Evolutionary conservation across 2,888 invertebrate species (phyloP).

Genomic region (Oscheius onirici): DNA sequence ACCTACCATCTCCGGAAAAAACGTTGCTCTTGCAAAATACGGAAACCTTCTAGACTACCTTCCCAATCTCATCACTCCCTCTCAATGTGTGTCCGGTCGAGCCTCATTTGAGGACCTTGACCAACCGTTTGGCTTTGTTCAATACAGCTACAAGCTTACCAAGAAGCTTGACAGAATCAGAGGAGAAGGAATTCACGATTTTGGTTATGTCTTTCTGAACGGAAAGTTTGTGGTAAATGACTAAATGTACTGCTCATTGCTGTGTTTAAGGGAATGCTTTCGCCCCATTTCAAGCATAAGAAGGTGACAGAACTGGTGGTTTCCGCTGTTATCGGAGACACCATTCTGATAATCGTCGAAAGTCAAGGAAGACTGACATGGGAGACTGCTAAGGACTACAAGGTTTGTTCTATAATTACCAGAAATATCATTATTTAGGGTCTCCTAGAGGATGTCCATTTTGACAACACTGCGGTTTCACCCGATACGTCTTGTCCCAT

Average conservation of each 20-base stretch:
- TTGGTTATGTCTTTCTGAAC: constrained; percentile 50
- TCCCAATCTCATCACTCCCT: not conserved
- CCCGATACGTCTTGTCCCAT: constrained; percentile 24
- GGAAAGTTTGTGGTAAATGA: constrained; percentile 34
- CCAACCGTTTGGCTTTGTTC: constrained; percentile 41
- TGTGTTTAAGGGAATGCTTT: constrained; percentile 20
- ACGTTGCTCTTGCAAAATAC: constrained; percentile 24
- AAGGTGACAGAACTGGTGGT: not conserved
- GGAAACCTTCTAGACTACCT: constrained; percentile 29
- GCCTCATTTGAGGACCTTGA: constrained; percentile 31
- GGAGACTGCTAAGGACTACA: constrained; percentile 58
- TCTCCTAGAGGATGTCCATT: constrained; percentile 9
- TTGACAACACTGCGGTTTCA: not conserved
- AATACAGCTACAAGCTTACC: constrained; percentile 18
- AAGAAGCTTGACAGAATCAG: constrained; percentile 8
- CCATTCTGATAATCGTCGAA: constrained; percentile 76
- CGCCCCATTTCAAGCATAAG: constrained; percentile 22
- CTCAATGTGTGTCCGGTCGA: not conserved
- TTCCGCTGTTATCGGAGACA: constrained; percentile 24
- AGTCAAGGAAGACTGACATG: constrained; percentile 85
- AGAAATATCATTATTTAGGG: constrained; percentile 18
- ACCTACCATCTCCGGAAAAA: constrained; percentile 2
- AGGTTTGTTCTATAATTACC: constrained; percentile 17
- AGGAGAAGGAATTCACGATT: constrained; percentile 34
- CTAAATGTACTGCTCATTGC: not conserved